Conservation (phyloP, 2,888 invertebrate genomes). For the Fragum sueziense region DNA sequence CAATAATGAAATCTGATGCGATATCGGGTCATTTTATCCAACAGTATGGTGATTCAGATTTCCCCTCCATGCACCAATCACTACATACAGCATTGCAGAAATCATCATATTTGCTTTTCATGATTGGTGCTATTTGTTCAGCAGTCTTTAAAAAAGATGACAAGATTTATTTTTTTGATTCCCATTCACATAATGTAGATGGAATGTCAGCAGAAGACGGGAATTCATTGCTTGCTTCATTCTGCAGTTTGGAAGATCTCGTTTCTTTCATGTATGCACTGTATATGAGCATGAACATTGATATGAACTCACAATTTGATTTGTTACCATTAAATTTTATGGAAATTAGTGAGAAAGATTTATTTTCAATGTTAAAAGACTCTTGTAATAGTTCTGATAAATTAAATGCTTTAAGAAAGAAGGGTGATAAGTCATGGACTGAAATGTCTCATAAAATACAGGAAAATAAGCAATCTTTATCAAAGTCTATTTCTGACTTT, state of each 20-base stretch:
- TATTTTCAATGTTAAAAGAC: background rate
- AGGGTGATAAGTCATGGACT: too few species aligned
- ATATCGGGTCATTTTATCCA: conserved; percentile 17
- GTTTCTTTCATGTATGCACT: conserved; percentile 25
- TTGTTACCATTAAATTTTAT: conserved; percentile 15
- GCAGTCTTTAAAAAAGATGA: conserved; percentile 22
- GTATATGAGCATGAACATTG: conserved; percentile 25
- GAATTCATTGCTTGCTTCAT: conserved; percentile 22
- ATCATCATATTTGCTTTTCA: conserved; percentile 12
- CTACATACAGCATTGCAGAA: conserved; percentile 16
- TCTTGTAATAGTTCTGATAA: too few species aligned
- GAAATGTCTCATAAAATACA: background rate
- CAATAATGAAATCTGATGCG: background rate
- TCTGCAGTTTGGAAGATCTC: conserved; percentile 3
- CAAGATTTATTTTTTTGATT: conserved; percentile 40
- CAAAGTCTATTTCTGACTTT: background rate
- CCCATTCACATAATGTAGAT: conserved; percentile 35
- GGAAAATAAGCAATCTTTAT: background rate
- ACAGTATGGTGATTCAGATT: background rate
- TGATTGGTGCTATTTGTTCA: conserved; percentile 42
- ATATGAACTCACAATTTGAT: conserved; percentile 13
- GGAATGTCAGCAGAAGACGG: conserved; percentile 23
- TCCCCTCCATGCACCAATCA: conserved; percentile 20
- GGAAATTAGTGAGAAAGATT: background rate
- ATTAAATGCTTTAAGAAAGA: too few species aligned